Evolutionary conservation across 2,797 vertebrate genomes (phyloP).

Genomic region (Sphenopsis melanotis): DNA sequence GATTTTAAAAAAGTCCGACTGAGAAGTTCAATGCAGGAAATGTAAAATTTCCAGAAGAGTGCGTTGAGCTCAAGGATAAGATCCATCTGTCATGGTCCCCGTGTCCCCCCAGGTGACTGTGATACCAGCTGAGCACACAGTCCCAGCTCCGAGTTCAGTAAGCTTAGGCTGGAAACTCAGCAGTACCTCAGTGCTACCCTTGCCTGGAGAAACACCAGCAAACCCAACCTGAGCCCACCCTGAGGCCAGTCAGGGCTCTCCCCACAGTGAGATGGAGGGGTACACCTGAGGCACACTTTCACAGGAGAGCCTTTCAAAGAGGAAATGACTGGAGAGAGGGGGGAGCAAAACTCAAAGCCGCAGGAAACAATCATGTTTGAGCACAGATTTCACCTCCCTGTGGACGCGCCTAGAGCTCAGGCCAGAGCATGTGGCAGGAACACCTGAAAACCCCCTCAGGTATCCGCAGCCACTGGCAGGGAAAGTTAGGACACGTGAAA

Average conservation of each 20-base stretch:
- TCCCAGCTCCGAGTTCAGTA: neutral
- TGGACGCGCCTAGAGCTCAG: neutral
- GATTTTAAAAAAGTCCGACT: neutral
- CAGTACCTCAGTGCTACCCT: neutral
- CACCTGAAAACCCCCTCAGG: neutral
- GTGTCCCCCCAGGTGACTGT: neutral
- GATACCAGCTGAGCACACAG: rapidly evolving
- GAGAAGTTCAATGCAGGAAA: neutral
- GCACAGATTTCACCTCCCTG: neutral
- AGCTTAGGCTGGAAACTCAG: neutral
- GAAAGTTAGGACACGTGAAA: neutral
- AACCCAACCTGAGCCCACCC: neutral
- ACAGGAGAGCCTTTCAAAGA: neutral
- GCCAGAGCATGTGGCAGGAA: rapidly evolving
- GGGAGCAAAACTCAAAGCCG: neutral
- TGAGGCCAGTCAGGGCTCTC: neutral
- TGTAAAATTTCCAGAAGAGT: rapidly evolving
- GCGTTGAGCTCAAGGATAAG: neutral
- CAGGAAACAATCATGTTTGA: rapidly evolving
- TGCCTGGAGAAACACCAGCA: neutral
- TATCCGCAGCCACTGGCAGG: neutral
- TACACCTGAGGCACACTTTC: neutral
- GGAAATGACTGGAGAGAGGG: neutral
- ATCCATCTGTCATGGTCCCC: neutral
- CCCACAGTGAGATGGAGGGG: neutral